These are phyloP conservation scores for Procapra przewalskii DNA, from an alignment of 2,113 vertebrate genomes.

Conservation along the genomic window DNA sequence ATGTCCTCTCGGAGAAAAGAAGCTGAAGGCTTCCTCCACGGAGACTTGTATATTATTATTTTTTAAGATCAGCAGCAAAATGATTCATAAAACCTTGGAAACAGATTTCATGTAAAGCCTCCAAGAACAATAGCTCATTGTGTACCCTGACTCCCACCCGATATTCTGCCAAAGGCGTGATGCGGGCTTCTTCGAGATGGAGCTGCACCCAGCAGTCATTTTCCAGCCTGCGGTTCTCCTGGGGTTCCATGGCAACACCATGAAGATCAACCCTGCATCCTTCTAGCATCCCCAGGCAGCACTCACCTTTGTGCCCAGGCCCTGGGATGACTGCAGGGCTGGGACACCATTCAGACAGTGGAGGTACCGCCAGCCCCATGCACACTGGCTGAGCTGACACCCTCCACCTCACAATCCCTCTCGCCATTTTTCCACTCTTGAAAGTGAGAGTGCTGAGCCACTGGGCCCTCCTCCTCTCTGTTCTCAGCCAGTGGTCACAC, in stretches of 20 bases:
- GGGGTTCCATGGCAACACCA: constrained; percentile 72
- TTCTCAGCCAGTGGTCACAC: too few species aligned
- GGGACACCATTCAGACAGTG: background rate
- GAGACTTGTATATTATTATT: constrained; percentile 64
- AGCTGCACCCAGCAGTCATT: constrained; percentile 71
- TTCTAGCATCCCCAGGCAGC: background rate
- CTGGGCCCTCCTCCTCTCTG: background rate
- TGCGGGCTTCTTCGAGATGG: constrained; percentile 57
- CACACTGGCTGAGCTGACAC: background rate
- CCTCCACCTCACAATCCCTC: too few species aligned
- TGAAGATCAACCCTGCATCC: background rate
- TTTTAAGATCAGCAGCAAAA: constrained; percentile 62
- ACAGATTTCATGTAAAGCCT: constrained; percentile 68
- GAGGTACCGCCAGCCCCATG: background rate
- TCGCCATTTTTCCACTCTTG: background rate
- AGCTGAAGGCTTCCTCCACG: constrained; percentile 43
- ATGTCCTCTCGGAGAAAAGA: constrained; percentile 51
- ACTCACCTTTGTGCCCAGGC: background rate
- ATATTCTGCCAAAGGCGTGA: constrained; percentile 73
- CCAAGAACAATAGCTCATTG: constrained; percentile 73
- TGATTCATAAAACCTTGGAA: constrained; percentile 76
- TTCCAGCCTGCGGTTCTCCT: constrained; percentile 62
- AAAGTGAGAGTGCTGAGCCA: background rate
- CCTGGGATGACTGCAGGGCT: background rate
- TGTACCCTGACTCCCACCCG: constrained; percentile 69